phyloP scores from a whole-genome alignment of 92 coral and sea anemone species.

The Bergia puertoricense region DNA sequence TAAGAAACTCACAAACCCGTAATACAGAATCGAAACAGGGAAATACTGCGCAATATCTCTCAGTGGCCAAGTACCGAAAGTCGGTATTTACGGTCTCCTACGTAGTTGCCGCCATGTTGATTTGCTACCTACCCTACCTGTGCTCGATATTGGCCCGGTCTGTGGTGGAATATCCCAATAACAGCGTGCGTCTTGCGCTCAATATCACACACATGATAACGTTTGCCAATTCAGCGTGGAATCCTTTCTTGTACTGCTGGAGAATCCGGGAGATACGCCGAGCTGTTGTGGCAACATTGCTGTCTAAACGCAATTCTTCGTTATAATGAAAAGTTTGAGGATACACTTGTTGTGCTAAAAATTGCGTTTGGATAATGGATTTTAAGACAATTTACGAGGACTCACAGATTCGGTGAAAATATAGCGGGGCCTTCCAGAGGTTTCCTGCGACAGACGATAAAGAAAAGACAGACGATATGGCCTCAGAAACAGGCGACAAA shows the following conservation, averaged over 20 bases:
- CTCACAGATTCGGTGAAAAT: neutral
- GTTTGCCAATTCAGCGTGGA: conserved; percentile 28
- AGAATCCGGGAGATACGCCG: conserved; percentile 19
- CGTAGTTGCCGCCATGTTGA: neutral
- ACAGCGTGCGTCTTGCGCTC: neutral
- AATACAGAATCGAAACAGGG: neutral
- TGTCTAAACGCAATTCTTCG: neutral
- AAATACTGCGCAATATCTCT: neutral
- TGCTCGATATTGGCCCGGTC: conserved; percentile 23
- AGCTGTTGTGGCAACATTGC: neutral
- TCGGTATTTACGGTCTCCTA: neutral
- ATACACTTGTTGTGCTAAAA: no score
- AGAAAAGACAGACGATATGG: no score
- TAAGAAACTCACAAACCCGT: neutral
- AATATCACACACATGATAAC: conserved; percentile 17
- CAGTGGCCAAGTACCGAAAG: neutral
- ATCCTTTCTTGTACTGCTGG: conserved; percentile 27
- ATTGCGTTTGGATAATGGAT: no score
- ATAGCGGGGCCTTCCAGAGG: no score
- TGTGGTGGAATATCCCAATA: conserved; percentile 22
- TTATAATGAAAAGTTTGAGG: no score
- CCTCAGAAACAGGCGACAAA: no score
- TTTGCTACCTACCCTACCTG: conserved; percentile 11
- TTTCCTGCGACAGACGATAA: no score
- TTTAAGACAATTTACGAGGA: neutral